phyloP scores from a whole-genome alignment of 2,888 invertebrate species.

The Nyleta sp. region DNA sequence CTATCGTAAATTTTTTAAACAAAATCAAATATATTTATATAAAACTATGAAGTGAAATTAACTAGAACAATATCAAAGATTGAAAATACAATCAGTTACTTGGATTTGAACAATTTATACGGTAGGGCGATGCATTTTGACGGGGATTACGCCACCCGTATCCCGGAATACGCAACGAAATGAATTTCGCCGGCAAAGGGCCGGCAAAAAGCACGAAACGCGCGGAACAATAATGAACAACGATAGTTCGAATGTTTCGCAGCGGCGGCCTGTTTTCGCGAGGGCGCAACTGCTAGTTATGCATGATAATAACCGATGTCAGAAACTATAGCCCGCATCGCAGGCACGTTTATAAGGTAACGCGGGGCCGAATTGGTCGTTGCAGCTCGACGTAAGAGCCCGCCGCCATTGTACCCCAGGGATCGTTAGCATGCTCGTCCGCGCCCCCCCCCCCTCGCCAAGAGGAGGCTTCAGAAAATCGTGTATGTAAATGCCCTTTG shows the following conservation, averaged over 20 bases:
- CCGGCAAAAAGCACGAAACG: not conserved
- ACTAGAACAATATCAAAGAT: no score
- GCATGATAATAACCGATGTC: constrained; percentile 60
- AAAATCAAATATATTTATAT: no score
- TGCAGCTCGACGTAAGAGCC: constrained; percentile 69
- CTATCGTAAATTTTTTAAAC: no score
- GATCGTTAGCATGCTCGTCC: constrained; percentile 70
- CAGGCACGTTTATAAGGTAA: constrained; percentile 53
- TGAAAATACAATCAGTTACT: no score
- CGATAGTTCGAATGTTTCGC: constrained; percentile 39
- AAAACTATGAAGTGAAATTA: no score
- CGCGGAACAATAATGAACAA: constrained; percentile 33
- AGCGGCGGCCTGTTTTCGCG: constrained; percentile 37
- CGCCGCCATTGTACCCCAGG: constrained; percentile 70
- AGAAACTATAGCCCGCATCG: constrained; percentile 52
- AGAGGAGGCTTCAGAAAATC: constrained; percentile 61
- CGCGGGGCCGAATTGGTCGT: constrained; percentile 66
- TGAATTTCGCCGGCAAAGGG: not conserved
- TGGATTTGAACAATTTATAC: no score
- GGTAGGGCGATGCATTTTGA: no score
- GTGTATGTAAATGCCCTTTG: constrained; percentile 73
- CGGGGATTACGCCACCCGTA: no score
- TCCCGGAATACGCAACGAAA: no score
- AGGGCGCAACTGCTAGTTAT: constrained; percentile 52
- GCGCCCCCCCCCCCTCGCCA: constrained; percentile 44